Percentiles rank a stretch among this genome's conserved stretches.
These are phyloP conservation scores for Resseliella maxima DNA, from an alignment of 2,888 invertebrate species.

Conservation along the genomic window DNA sequence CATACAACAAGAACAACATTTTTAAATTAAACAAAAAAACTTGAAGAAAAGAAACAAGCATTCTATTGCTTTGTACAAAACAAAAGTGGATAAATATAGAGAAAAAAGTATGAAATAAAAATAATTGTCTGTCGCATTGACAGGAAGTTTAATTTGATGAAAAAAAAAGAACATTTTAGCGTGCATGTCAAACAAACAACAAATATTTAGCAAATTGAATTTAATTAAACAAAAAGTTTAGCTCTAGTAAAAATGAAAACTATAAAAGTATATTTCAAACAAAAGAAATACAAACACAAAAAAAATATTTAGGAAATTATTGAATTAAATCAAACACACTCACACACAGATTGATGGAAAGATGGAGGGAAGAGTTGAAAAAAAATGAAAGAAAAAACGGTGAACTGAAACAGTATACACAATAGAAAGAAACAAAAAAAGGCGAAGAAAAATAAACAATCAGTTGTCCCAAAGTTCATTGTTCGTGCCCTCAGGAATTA, in stretches of 20 bases:
- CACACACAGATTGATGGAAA: no score
- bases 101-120: not conserved
- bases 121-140: not conserved
- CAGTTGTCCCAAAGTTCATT: not conserved
- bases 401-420: not conserved
- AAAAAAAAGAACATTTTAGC: not conserved
- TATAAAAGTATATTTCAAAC: not conserved
- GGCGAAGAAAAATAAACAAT: not conserved
- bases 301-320: constrained; percentile 23
- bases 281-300: not conserved
- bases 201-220: constrained; percentile 27
- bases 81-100: not conserved
- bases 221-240: constrained; percentile 18
- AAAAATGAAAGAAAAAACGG: not conserved
- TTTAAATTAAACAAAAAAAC: not conserved
- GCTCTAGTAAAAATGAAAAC: not conserved
- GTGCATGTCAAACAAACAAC: constrained; percentile 23
- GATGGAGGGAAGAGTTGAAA: not conserved
- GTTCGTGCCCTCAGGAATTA: not conserved
- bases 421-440: not conserved
- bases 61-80: constrained; percentile 16
- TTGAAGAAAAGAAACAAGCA: not conserved
- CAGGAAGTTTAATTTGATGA: not conserved
- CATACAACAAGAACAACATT: not conserved
- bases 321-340: constrained; percentile 25